Base-by-base conservation (phyloP, 1,140 invertebrate species). In the Ditylenchus dipsaci region DNA sequence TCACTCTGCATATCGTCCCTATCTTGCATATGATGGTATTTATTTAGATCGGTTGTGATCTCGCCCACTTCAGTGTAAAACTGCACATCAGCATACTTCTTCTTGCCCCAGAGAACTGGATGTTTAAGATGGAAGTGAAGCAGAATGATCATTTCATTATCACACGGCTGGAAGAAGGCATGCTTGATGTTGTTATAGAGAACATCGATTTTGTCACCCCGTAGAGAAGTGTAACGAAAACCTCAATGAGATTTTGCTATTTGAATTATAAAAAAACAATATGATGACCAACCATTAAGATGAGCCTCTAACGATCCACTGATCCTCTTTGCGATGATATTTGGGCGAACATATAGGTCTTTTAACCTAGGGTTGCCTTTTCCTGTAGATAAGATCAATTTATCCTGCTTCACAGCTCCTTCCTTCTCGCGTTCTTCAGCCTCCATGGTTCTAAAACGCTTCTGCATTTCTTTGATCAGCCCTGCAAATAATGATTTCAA, bases 1-100 rank as follows among this genome's bases (percentile, higher is more conserved):
- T 99, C 96, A 19, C 94, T 93, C 5, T 94, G 93, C 56, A 98
- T 86, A 88, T 99, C 96, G 85, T 99, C 96, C 56, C 95, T 87
- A 84, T 99, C 96, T 81, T 98, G 94, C 94, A 97, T 97, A 83
- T 97, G 93, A 82, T 97, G 94, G 85, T 97, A 94, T 85, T 98
- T 98, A 47, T 95, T 95, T 67, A 99, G 86, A 88, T 99, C 96
- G 1, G 96, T 98, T 0, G 94, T 97, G 49, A 98, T 96, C 86
- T 99, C 96, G 78, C 96, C 96, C 62, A 99, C 96, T 86, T 99
- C 96, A 0, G 95, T 98, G 84, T 97, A 99, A 86, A 99, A 98
- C 83, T 99, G 95, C 1, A 98, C 94, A 85, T 99, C 95, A 7
- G 92, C 88, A 80, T 98, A 95, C 82, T 98, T 98, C 86, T 97